These are phyloP conservation scores for Leptinotarsa juncta DNA, from an alignment of 2,888 invertebrate genomes.

Conservation along the genomic window DNA sequence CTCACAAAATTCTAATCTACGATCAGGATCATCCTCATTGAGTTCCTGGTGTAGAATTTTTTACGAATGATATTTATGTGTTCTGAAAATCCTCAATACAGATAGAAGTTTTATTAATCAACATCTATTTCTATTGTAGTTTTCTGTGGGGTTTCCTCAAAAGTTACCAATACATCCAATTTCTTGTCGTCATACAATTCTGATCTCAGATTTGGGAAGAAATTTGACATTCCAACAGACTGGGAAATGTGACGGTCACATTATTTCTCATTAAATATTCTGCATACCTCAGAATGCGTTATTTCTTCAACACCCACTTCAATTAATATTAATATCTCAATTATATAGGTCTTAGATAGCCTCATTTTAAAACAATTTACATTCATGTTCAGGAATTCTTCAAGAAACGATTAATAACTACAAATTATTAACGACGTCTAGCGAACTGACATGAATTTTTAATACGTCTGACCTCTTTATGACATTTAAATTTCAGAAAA, in stretches of 20 bases:
- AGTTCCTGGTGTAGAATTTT: background rate
- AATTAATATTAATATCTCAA: background rate
- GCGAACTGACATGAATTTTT: background rate
- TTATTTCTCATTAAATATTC: background rate
- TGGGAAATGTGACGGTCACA: background rate
- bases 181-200: background rate
- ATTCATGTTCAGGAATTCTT: background rate
- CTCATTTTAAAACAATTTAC: constrained; percentile 5
- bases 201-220: background rate
- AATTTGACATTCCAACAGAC: background rate
- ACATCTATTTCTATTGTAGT: background rate
- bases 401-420: background rate
- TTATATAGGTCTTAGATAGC: background rate
- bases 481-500: too few relatives aligned
- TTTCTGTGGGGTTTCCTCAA: background rate
- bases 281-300: background rate
- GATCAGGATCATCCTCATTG: background rate
- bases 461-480: too few relatives aligned
- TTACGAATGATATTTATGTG: background rate
- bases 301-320: background rate
- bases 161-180: background rate
- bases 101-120: background rate
- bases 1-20: too few relatives aligned
- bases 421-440: constrained; percentile 4
- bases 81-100: background rate